Base-by-base conservation (phyloP, 2,113 vertebrate genomes). In the Cynocephalus volans region DNA sequence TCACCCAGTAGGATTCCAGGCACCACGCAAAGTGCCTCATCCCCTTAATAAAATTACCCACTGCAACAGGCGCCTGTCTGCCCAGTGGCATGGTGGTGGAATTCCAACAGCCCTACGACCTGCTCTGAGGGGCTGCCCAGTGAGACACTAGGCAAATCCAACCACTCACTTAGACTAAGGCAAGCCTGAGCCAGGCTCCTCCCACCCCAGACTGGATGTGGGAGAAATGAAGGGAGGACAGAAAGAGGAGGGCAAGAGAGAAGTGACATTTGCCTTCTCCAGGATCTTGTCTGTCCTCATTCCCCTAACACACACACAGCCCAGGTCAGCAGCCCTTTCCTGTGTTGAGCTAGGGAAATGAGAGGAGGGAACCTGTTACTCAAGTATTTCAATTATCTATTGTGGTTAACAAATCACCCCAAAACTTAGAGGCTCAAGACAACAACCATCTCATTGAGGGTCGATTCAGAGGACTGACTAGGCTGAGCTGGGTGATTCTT, bases 1-100 rank as follows among this genome's bases (percentile, higher is more conserved):
- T 75, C 6, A 11, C 70, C 87, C 70, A 89, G 97, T 92, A 90
- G 93, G 54, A 97, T 97, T 97, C 97, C 48, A 90, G 77, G 75
- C 96, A 93, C 92, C 24, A 4, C 8, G 7, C 72, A 45, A 26
- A 50, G 24, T 23, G 48, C 93, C 96, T 97, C 54, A 62, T 41
- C 50, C 88, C 56, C 92, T 93, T 89, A 83, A 97, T 93, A 92
- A 95, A 93, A 96, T 97, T 83, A 79, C n/a, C 70, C 97, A 87
- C 84, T 95, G 85, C 76, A 76, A 87, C 72, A 89, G 79, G 26
- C 90, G 83, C 54, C 90, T 97, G 93, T 93, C 88, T 93, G 88
- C 85, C 87, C 0, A 33, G 31, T 56, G 54, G 56, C 65, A 36
- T 75, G 73, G 77, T 76, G 21, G 50, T 14, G 24, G 95, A 97